A percentile compares a stretch with the other conserved stretches of the same genome.
These are phyloP conservation scores for Proales similis DNA, from an alignment of 1,140 invertebrate species.

Conservation along the genomic window DNA sequence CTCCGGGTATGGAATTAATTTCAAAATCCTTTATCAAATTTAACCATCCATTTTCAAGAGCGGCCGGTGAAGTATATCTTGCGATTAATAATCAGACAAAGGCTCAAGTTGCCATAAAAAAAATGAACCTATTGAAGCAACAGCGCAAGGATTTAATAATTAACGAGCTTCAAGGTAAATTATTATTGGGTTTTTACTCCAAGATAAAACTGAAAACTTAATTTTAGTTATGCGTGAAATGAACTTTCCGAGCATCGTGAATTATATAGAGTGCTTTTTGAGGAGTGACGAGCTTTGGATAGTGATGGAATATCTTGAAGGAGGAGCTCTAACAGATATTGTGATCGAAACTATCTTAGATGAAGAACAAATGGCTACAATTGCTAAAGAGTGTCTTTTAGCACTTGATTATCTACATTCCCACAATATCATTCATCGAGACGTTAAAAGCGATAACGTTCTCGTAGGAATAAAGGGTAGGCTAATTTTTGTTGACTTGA, in stretches of 20 bases:
- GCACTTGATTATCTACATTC: conserved; percentile 59
- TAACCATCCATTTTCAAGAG: conserved; percentile 7
- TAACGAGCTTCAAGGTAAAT: conserved; percentile 54
- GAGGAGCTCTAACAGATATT: conserved; percentile 57
- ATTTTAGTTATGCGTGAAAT: conserved; percentile 50
- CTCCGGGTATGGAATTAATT: conserved; percentile 6
- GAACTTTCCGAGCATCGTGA: conserved; percentile 55
- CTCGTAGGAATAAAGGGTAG: conserved; percentile 49
- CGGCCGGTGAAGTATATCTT: conserved; percentile 35
- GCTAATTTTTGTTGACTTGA: background rate
- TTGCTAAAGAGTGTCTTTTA: conserved; percentile 65
- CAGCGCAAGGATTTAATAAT: conserved; percentile 58
- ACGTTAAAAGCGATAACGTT: conserved; percentile 56
- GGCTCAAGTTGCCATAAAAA: conserved; percentile 54
- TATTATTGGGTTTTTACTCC: background rate
- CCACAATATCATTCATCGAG: conserved; percentile 41
- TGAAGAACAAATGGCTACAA: conserved; percentile 51
- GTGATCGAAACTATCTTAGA: conserved; percentile 58
- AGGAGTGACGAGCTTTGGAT: conserved; percentile 56
- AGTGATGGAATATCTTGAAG: conserved; percentile 58
- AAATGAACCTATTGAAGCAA: conserved; percentile 56
- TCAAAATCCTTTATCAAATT: background rate
- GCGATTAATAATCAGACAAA: conserved; percentile 26
- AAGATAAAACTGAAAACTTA: background rate
- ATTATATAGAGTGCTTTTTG: conserved; percentile 50